A percentile compares a stretch with the other conserved stretches of the same genome.
Conservation (phyloP, 2,888 invertebrate species). For the Colletes collaris region DNA sequence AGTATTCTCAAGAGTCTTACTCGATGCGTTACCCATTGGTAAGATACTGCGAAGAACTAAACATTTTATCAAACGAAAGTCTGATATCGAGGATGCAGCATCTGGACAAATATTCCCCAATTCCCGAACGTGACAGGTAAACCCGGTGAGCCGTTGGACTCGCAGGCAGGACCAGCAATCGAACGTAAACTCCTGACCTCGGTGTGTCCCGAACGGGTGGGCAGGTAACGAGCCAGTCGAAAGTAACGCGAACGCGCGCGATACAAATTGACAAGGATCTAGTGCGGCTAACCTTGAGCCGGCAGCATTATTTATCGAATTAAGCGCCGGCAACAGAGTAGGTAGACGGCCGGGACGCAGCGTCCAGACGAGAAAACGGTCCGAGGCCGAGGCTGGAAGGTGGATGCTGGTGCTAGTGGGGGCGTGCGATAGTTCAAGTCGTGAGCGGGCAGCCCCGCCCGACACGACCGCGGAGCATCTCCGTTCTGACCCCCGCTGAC, state of each 20-base stretch:
- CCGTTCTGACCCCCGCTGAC: constrained; percentile 83
- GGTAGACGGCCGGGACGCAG: constrained; percentile 67
- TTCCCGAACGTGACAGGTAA: no score
- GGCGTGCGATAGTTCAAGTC: constrained; percentile 87
- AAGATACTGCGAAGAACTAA: no score
- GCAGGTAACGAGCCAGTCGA: not conserved
- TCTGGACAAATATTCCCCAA: no score
- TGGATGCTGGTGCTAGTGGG: constrained; percentile 82
- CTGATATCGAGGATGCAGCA: no score
- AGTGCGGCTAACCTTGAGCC: constrained; percentile 69
- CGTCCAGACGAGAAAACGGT: constrained; percentile 75
- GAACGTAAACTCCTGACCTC: constrained; percentile 15
- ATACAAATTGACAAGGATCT: constrained; percentile 63
- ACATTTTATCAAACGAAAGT: no score
- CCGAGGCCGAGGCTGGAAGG: constrained; percentile 74
- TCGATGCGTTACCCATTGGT: no score
- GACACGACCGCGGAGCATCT: constrained; percentile 83
- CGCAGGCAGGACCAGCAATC: not conserved
- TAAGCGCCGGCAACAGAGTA: constrained; percentile 69
- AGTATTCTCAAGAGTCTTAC: no score
- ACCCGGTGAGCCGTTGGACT: not conserved
- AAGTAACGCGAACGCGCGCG: constrained; percentile 23
- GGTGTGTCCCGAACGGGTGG: constrained; percentile 1
- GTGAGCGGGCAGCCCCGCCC: constrained; percentile 84
- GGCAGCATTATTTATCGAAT: constrained; percentile 73